Evolutionary conservation across 2,113 vertebrate genomes (phyloP).

Genomic region (Phalacrocorax aristotelis): DNA sequence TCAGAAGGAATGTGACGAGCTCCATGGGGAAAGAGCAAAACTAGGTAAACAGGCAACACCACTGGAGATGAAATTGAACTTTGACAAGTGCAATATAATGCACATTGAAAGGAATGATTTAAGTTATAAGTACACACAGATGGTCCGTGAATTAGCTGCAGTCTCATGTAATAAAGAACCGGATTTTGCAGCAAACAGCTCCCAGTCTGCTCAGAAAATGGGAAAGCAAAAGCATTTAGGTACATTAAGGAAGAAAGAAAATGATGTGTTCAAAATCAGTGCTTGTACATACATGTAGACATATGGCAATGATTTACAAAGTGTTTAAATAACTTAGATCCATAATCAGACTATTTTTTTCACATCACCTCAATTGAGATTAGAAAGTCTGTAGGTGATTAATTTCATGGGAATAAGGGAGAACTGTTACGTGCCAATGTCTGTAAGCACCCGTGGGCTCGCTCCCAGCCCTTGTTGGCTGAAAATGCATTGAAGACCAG

Average conservation of each 20-base stretch:
- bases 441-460: background rate
- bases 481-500: background rate
- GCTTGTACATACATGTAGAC: background rate
- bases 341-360: background rate
- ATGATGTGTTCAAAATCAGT: background rate
- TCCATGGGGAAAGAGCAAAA: background rate
- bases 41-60: background rate
- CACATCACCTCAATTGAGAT: background rate
- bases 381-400: background rate
- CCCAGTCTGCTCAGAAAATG: background rate
- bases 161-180: background rate
- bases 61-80: background rate
- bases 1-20: background rate
- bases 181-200: background rate
- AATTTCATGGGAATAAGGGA: background rate
- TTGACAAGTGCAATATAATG: slow-evolving; percentile 1
- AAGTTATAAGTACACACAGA: slow-evolving; percentile 43
- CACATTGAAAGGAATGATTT: slow-evolving; percentile 21
- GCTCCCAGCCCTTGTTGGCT: background rate
- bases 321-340: background rate
- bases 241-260: background rate
- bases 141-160: slow-evolving; percentile 43
- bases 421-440: background rate
- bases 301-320: background rate
- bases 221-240: background rate